Conservation (phyloP, 2,888 invertebrate genomes). For the Drosophila nr. medialis region DNA sequence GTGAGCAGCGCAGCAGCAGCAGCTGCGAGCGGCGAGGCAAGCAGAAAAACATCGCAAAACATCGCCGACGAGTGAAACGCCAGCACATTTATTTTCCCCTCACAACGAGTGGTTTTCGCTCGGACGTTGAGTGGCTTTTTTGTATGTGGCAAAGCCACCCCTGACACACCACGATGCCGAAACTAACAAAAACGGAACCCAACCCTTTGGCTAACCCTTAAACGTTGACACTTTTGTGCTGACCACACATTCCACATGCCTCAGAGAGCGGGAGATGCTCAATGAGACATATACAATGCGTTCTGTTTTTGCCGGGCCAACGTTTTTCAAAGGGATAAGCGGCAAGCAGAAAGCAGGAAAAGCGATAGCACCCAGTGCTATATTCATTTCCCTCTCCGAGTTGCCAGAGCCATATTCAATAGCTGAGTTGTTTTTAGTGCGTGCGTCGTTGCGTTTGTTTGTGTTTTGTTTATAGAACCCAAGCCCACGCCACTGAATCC, state of each 20-base stretch:
- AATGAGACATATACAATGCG: slow-evolving; percentile 4
- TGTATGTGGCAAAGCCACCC: slow-evolving; percentile 31
- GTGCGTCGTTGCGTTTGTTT: slow-evolving; percentile 54
- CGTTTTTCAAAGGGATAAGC: slow-evolving; percentile 9
- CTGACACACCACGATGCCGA: not conserved
- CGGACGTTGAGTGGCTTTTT: slow-evolving; percentile 11
- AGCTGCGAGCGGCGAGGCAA: slow-evolving; percentile 19
- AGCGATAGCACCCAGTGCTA: slow-evolving; percentile 22
- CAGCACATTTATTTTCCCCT: slow-evolving; percentile 42
- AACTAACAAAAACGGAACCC: slow-evolving; percentile 25
- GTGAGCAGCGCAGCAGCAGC: slow-evolving; percentile 49
- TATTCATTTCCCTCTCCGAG: slow-evolving; percentile 8
- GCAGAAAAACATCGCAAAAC: slow-evolving; percentile 61
- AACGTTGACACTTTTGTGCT: slow-evolving; percentile 73
- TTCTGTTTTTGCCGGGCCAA: slow-evolving; percentile 1
- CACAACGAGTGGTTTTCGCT: slow-evolving; percentile 23
- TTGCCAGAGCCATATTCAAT: slow-evolving; percentile 7
- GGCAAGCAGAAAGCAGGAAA: slow-evolving; percentile 11
- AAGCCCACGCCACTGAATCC: slow-evolving; percentile 22
- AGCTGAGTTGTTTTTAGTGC: slow-evolving; percentile 58
- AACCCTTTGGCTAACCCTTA: slow-evolving; percentile 75
- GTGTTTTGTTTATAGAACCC: slow-evolving; percentile 30
- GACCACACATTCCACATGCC: slow-evolving; percentile 66
- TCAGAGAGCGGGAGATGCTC: slow-evolving; percentile 37
- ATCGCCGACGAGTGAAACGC: slow-evolving; percentile 70